A percentile compares a stretch with the other conserved stretches of the same genome.
Conservation (phyloP, 2,888 invertebrate genomes). For the Junonia oenone region DNA sequence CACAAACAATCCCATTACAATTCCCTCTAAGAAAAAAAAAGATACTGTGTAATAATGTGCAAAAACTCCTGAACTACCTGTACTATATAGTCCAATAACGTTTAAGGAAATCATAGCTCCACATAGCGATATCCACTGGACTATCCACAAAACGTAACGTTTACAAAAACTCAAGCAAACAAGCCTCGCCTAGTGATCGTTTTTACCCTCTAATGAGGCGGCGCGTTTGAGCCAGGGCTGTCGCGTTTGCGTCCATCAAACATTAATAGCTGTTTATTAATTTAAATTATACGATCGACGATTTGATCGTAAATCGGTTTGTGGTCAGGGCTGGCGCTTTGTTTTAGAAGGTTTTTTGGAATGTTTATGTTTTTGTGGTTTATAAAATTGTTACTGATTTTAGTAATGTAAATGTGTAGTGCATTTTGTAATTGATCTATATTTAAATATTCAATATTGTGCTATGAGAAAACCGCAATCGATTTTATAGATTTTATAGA, state of each 20-base stretch:
- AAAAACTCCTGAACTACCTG: too few relatives aligned
- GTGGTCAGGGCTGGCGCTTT: neutral
- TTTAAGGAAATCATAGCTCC: neutral
- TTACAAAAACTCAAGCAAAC: slow-evolving; percentile 15
- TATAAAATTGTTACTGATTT: neutral
- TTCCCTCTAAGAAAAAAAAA: too few relatives aligned
- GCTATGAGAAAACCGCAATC: too few relatives aligned
- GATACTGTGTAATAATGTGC: too few relatives aligned
- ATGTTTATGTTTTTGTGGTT: neutral
- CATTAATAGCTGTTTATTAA: slow-evolving; percentile 43
- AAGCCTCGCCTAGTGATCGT: slow-evolving; percentile 6
- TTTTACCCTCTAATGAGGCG: slow-evolving; percentile 39
- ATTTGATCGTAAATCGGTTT: slow-evolving; percentile 17
- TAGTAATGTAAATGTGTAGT: neutral
- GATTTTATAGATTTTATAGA: too few relatives aligned
- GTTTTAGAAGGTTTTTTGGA: neutral
- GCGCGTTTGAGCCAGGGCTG: slow-evolving; percentile 54
- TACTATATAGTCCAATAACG: neutral
- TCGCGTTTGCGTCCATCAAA: slow-evolving; percentile 53
- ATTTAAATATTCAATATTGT: too few relatives aligned
- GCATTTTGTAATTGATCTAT: too few relatives aligned
- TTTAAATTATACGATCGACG: slow-evolving; percentile 35
- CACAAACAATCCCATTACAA: too few relatives aligned
- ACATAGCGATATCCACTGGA: neutral
- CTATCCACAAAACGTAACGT: neutral